These are phyloP conservation scores for Thyatira batis DNA, from an alignment of 2,888 invertebrate genomes.

Conservation along the genomic window DNA sequence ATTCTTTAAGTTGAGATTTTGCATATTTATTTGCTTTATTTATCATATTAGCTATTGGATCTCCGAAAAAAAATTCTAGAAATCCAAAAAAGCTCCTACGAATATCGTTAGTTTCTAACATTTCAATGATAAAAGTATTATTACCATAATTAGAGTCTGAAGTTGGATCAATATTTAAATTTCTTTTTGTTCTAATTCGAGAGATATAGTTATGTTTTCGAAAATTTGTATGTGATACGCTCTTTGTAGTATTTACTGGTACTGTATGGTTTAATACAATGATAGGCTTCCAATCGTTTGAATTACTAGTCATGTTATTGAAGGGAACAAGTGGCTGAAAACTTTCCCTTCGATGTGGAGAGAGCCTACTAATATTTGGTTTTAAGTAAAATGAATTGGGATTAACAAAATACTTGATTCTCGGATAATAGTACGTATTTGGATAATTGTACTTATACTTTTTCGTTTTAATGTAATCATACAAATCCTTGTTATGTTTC, in stretches of 20 bases:
- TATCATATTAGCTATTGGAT: conserved; percentile 39
- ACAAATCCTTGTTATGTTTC: conserved; percentile 71
- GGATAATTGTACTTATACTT: conserved; percentile 76
- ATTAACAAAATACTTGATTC: conserved; percentile 67
- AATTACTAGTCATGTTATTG: conserved; percentile 24
- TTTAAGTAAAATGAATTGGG: conserved; percentile 52
- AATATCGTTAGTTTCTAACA: neutral
- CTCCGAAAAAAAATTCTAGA: conserved; percentile 42
- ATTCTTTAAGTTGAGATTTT: conserved; percentile 46
- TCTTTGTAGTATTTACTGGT: conserved; percentile 21
- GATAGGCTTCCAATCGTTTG: conserved; percentile 69
- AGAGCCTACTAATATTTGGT: conserved; percentile 59
- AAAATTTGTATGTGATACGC: conserved; percentile 24
- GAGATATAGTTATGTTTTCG: conserved; percentile 36
- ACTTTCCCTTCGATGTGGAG: conserved; percentile 48
- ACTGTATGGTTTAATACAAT: conserved; percentile 44
- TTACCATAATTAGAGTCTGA: neutral
- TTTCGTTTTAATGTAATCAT: conserved; percentile 72
- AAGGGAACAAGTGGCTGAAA: conserved; percentile 33
- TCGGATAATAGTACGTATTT: conserved; percentile 69
- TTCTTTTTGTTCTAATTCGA: conserved; percentile 50
- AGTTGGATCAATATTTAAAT: conserved; percentile 14
- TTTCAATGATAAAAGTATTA: conserved; percentile 2
- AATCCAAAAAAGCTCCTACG: conserved; percentile 44
- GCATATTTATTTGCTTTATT: conserved; percentile 46